Evolutionary conservation across 2,113 vertebrate genomes (phyloP).

Genomic region (Hepsetus odoe): DNA sequence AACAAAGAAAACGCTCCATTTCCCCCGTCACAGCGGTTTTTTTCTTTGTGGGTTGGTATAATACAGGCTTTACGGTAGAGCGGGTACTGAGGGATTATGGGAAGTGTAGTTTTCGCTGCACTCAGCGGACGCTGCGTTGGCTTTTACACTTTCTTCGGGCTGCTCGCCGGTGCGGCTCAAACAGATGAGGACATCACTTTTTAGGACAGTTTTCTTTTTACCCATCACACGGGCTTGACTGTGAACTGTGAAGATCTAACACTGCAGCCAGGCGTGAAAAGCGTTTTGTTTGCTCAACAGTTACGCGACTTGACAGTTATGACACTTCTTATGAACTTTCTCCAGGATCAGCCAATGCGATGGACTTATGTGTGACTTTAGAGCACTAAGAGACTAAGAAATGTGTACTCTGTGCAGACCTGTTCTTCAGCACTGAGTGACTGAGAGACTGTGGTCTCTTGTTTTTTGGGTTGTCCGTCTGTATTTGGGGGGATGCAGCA

Average conservation of each 20-base stretch:
- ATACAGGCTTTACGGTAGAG: conserved; percentile 21
- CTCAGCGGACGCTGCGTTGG: background rate
- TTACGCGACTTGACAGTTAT: background rate
- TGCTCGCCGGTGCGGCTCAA: background rate
- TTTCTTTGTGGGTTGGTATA: background rate
- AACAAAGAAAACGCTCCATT: no score
- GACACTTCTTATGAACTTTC: background rate
- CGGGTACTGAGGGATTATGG: background rate
- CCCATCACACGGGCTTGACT: background rate
- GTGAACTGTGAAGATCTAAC: background rate
- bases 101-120: conserved; percentile 36
- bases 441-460: background rate
- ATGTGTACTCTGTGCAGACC: background rate
- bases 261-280: background rate
- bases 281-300: background rate
- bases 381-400: background rate
- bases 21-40: no score
- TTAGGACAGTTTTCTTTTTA: background rate
- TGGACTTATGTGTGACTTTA: no score
- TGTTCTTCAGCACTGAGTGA: background rate
- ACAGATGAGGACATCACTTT: background rate
- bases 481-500: conserved; percentile 61
- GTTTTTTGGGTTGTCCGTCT: background rate
- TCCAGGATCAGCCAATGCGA: no score
- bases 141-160: conserved; percentile 1